Conservation (phyloP, 30 jellyfish, hydroid and myxozoan species). For the Hydractinia symbiolongicarpus region DNA sequence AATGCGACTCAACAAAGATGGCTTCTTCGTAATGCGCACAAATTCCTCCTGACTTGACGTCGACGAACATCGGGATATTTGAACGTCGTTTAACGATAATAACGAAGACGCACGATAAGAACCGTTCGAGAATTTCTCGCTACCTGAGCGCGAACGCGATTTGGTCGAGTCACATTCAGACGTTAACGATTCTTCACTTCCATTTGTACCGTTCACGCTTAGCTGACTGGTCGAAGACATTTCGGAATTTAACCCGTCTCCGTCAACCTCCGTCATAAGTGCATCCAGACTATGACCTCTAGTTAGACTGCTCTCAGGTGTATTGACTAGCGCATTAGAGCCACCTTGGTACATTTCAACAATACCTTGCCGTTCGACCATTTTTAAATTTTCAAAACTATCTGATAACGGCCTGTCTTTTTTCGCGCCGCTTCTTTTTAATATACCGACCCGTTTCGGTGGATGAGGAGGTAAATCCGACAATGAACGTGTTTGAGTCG, state of each 20-base stretch:
- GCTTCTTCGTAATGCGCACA: background rate
- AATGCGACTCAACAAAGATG: slow-evolving; percentile 9
- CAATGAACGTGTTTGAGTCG: slow-evolving; percentile 13
- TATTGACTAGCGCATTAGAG: slow-evolving; percentile 27
- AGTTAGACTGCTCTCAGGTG: slow-evolving; percentile 28
- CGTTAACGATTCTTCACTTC: slow-evolving; percentile 25
- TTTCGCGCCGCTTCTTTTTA: slow-evolving; percentile 49
- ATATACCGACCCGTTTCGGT: slow-evolving; percentile 46
- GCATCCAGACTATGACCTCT: slow-evolving; percentile 73
- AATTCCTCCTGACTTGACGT: slow-evolving; percentile 15
- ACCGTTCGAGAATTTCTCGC: background rate
- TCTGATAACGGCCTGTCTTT: slow-evolving; percentile 94
- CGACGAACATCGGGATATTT: slow-evolving; percentile 22
- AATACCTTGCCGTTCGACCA: slow-evolving; percentile 57
- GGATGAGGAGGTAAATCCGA: slow-evolving; percentile 14
- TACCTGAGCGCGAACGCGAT: slow-evolving; percentile 24
- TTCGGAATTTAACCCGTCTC: slow-evolving; percentile 35
- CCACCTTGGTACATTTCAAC: slow-evolving; percentile 32
- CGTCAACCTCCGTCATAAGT: slow-evolving; percentile 37
- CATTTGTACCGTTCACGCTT: slow-evolving; percentile 48
- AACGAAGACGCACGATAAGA: slow-evolving; percentile 20
- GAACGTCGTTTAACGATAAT: slow-evolving; percentile 19
- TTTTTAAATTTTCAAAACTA: slow-evolving; percentile 75
- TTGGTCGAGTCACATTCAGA: slow-evolving; percentile 21
- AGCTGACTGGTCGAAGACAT: slow-evolving; percentile 64